Evolutionary conservation across 92 coral and sea anemone genomes (phyloP).

Genomic region (Phenganax stokvisi): DNA sequence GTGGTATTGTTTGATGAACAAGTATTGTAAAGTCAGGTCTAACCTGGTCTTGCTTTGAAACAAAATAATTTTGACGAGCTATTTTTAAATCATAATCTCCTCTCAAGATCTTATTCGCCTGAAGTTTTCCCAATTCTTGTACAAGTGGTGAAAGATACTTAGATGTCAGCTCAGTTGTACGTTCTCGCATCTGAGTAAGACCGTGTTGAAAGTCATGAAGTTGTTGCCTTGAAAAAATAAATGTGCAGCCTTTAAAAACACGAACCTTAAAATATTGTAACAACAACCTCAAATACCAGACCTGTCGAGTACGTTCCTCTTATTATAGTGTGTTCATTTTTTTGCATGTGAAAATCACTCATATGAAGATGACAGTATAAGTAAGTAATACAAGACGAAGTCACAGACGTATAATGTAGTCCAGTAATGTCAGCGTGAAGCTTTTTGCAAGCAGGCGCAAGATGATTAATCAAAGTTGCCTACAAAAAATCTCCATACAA

Average conservation of each 20-base stretch:
- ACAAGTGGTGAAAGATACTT: conserved; percentile 59
- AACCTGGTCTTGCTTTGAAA: conserved; percentile 97
- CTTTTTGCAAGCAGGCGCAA: background rate
- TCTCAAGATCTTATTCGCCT: conserved; percentile 70
- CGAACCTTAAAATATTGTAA: background rate
- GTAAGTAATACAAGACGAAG: too few relatives aligned
- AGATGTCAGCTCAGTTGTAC: conserved; percentile 62
- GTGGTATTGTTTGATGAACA: background rate
- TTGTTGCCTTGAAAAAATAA: conserved; percentile 46
- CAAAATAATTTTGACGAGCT: conserved; percentile 91
- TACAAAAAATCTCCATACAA: too few relatives aligned
- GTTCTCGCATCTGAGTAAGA: conserved; percentile 57
- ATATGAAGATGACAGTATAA: too few relatives aligned
- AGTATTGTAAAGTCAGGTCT: background rate
- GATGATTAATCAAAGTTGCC: background rate
- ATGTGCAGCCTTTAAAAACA: background rate
- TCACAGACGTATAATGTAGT: too few relatives aligned
- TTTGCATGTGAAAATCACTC: too few relatives aligned
- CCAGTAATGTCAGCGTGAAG: too few relatives aligned
- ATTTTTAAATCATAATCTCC: conserved; percentile 93
- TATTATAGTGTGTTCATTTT: too few relatives aligned
- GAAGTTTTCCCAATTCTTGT: conserved; percentile 82
- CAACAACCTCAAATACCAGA: background rate
- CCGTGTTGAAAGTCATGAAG: conserved; percentile 59
- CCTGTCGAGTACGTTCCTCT: too few relatives aligned